Evolutionary conservation across 2,888 invertebrate species (phyloP).

Genomic region (Mimumesa dahlbomi): DNA sequence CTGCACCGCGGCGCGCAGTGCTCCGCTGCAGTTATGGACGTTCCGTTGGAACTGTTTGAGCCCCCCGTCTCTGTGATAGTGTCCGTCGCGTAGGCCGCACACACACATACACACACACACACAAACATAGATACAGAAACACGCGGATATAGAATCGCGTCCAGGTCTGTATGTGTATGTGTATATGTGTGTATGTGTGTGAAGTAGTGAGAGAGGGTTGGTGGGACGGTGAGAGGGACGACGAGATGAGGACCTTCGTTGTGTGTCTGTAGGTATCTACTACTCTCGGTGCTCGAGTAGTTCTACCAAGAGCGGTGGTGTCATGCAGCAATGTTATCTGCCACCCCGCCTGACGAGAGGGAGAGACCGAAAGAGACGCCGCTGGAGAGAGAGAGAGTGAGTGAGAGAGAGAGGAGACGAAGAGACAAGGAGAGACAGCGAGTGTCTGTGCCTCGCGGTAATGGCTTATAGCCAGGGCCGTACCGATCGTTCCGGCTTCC

Average conservation of each 20-base stretch:
- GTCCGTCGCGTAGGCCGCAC: slow-evolving; percentile 8
- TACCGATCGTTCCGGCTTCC: slow-evolving; percentile 57
- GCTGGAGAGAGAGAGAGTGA: slow-evolving; percentile 35
- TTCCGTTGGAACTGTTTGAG: slow-evolving; percentile 66
- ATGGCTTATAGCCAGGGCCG: slow-evolving; percentile 77
- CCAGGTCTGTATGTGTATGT: too few species aligned
- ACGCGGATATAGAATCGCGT: too few species aligned
- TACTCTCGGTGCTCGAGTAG: slow-evolving; percentile 73
- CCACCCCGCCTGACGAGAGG: slow-evolving; percentile 73
- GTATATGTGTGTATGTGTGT: not conserved
- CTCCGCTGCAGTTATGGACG: slow-evolving; percentile 75
- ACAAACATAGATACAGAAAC: too few species aligned
- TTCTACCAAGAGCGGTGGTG: slow-evolving; percentile 75
- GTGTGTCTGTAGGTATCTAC: slow-evolving; percentile 60
- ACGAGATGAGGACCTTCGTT: slow-evolving; percentile 45
- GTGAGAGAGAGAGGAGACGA: slow-evolving; percentile 35
- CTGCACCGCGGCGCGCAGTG: slow-evolving; percentile 64
- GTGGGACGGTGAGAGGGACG: not conserved
- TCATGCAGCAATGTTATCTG: slow-evolving; percentile 78
- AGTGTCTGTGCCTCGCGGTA: slow-evolving; percentile 71
- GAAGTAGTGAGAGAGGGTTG: not conserved
- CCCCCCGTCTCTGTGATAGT: slow-evolving; percentile 10
- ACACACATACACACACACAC: too few species aligned
- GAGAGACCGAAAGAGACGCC: slow-evolving; percentile 39
- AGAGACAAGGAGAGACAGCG: slow-evolving; percentile 47